A percentile compares a stretch with the other conserved stretches of the same genome.
Evolutionary conservation across 64 coral and sea anemone genomes (phyloP).

Genomic region (Acropora yongei): DNA sequence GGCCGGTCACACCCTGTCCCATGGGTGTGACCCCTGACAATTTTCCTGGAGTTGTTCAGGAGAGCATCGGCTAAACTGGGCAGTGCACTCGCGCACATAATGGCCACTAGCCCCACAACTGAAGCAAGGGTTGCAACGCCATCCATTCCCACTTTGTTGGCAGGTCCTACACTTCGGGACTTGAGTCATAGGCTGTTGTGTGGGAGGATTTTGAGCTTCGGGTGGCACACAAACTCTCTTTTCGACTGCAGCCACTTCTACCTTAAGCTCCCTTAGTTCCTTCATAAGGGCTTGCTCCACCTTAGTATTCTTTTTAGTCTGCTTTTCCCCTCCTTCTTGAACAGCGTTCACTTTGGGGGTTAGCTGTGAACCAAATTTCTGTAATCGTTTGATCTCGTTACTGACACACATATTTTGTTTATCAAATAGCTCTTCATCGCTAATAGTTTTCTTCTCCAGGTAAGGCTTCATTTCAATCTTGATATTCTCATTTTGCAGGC

Average conservation of each 20-base stretch:
- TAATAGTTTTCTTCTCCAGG: neutral
- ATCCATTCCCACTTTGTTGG: conserved; percentile 9
- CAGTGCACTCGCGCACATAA: conserved; percentile 16
- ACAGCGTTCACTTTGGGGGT: neutral
- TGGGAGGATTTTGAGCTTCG: neutral
- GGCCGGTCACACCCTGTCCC: conserved; percentile 63
- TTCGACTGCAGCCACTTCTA: conserved; percentile 15
- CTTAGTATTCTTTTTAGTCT: neutral
- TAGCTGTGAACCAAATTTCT: conserved; percentile 28
- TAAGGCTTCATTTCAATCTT: conserved; percentile 21
- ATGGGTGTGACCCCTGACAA: conserved; percentile 30
- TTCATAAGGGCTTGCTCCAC: conserved; percentile 20
- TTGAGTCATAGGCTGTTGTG: conserved; percentile 23
- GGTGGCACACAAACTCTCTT: neutral
- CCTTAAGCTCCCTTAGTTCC: conserved; percentile 12
- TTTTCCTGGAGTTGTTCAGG: conserved; percentile 26
- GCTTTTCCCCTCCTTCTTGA: conserved; percentile 16
- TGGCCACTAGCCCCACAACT: conserved; percentile 9
- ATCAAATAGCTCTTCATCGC: neutral
- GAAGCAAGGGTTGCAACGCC: conserved; percentile 34
- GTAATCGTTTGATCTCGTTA: conserved; percentile 7
- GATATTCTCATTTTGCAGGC: conserved; percentile 28
- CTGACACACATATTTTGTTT: conserved; percentile 5
- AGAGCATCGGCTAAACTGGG: conserved; percentile 26
- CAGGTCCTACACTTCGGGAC: neutral